These are phyloP conservation scores for Callionymus lyra DNA, from an alignment of 2,113 vertebrate species.

Conservation along the genomic window DNA sequence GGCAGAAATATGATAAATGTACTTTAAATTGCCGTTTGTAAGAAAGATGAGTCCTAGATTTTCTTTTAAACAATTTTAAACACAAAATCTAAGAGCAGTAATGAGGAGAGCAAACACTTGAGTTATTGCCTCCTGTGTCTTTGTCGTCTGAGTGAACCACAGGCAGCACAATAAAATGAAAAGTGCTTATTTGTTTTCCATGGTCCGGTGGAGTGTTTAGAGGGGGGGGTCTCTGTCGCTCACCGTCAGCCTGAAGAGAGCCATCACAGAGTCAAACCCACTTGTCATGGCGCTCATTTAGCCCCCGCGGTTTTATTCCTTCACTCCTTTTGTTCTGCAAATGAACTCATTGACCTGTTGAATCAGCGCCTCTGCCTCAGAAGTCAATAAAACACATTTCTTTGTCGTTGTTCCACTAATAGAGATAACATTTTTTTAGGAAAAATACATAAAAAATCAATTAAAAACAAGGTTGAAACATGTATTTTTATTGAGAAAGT, in stretches of 20 bases:
- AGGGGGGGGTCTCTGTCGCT: constrained; percentile 10
- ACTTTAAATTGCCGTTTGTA: no score
- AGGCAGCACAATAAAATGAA: constrained; percentile 35
- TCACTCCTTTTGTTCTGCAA: constrained; percentile 13
- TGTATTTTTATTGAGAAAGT: no score
- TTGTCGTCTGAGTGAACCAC: constrained; percentile 21
- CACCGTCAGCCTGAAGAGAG: constrained; percentile 10
- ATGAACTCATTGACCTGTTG: constrained; percentile 23
- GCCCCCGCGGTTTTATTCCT: constrained; percentile 20
- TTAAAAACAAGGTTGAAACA: no score
- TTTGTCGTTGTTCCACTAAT: no score
- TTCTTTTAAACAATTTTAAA: no score
- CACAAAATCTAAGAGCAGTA: background rate
- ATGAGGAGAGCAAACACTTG: background rate
- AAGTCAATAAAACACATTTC: no score
- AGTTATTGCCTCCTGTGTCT: constrained; percentile 30
- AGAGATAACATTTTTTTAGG: no score
- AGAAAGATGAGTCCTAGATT: no score
- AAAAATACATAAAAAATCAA: no score
- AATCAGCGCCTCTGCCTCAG: background rate
- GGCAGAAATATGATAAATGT: no score
- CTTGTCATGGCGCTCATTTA: constrained; percentile 15
- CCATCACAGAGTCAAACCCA: constrained; percentile 10
- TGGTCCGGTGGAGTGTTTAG: constrained; percentile 2
- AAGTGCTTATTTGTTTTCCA: constrained; percentile 34